Evolutionary conservation across 2,797 vertebrate genomes (phyloP).

Genomic region (Allobates femoralis): DNA sequence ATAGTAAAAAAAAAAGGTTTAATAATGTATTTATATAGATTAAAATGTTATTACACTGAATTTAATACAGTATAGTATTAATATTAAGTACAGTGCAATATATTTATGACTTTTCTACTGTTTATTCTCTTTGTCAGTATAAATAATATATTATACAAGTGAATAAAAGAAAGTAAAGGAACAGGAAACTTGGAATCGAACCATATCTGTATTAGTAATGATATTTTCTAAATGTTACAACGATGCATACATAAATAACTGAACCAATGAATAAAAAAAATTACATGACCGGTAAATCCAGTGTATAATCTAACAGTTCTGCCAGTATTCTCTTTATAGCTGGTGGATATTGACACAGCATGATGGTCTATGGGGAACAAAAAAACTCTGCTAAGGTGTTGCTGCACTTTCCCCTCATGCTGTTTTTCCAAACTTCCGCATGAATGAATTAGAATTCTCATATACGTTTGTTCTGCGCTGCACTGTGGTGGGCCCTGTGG

Average conservation of each 20-base stretch:
- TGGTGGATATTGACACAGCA: constrained; percentile 46
- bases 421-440: constrained; percentile 51
- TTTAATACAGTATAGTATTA: background rate
- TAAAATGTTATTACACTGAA: background rate
- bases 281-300: background rate
- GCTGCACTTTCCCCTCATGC: constrained; percentile 48
- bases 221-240: constrained; percentile 5
- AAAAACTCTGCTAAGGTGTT: constrained; percentile 48
- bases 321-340: constrained; percentile 39
- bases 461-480: constrained; percentile 52
- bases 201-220: constrained; percentile 20
- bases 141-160: background rate
- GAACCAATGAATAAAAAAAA: constrained; percentile 29
- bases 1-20: background rate
- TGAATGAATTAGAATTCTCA: constrained; percentile 53
- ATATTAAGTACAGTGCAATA: background rate
- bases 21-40: background rate
- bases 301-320: constrained; percentile 39
- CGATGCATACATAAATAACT: constrained; percentile 23
- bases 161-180: constrained; percentile 2
- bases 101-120: background rate
- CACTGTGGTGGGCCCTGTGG: constrained; percentile 47
- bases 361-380: constrained; percentile 45
- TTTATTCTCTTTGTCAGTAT: background rate
- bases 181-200: background rate